phyloP scores from a whole-genome alignment of 2,113 vertebrate genomes.

The Hippocampus guttulatus region DNA sequence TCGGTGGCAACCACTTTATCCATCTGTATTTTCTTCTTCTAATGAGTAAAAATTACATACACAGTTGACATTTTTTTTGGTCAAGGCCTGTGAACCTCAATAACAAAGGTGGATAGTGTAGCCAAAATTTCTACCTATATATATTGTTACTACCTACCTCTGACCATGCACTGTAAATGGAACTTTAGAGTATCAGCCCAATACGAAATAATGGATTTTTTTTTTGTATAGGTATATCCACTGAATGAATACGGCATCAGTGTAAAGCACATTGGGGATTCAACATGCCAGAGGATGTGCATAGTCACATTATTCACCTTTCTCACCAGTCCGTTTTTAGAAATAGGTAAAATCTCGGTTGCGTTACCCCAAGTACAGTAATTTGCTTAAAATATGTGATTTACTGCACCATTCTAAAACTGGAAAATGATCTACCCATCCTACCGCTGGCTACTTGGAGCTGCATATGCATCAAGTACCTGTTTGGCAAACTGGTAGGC shows the following conservation, averaged over 20 bases:
- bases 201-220: too few relatives aligned
- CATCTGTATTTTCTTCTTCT: conserved; percentile 57
- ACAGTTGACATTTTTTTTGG: conserved; percentile 5
- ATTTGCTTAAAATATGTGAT: neutral
- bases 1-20: conserved; percentile 45
- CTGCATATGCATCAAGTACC: too few relatives aligned
- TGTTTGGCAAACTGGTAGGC: neutral
- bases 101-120: neutral
- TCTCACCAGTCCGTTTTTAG: too few relatives aligned
- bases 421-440: neutral
- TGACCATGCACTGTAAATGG: too few relatives aligned
- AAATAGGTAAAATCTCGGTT: neutral
- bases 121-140: neutral
- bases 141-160: too few relatives aligned
- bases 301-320: too few relatives aligned
- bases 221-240: too few relatives aligned
- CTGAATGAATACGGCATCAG: too few relatives aligned
- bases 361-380: neutral
- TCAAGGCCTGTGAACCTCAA: conserved; percentile 6
- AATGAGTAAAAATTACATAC: conserved; percentile 29
- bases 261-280: too few relatives aligned
- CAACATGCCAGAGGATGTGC: too few relatives aligned
- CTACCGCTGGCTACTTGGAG: neutral
- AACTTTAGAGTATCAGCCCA: too few relatives aligned
- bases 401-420: neutral